Base-by-base conservation (phyloP, 2,113 vertebrate genomes). In the Heterocephalus glaber region DNA sequence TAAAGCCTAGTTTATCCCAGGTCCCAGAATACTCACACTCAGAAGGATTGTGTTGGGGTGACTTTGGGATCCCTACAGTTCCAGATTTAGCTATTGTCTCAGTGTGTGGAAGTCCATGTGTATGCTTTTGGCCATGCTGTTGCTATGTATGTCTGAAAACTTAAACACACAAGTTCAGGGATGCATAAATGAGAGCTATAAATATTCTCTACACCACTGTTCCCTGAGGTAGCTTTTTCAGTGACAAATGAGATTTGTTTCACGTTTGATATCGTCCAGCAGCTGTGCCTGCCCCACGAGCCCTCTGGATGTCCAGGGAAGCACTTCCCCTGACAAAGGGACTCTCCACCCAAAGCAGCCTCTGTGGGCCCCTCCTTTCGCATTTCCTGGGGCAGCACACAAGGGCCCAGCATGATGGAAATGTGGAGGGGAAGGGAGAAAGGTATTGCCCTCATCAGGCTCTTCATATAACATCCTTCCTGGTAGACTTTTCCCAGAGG, bases 141-240 rank as follows among this genome's bases (percentile, higher is more conserved):
- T 86, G 74, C 86, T 95, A 1, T 49, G n/a, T 92, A 56, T 95
- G 49, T 65, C 87, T 77, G 74, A 49, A 49, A 56, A 79, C 77
- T 88, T 63, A 79, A 91, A 92, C 12, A 44, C 26, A 41, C 52
- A 72, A 89, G 65, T 90, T 93, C 87, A 92, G 77, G 77, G 81
- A 52, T 60, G 47, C 54, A 35, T 66, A 35, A 82, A 58, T 1
- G 61, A 96, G 63, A 56, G 76, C 95, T 96, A 97, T 90, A 96
- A 98, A 97, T 98, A 96, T 16, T 90, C 58, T 85, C 84, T 54
- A 76, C 60, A 82, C 81, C 65, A 44, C 66, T 79, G 58, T 96
- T 81, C 33, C 47, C 66, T 5, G 70, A 66, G n/a, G 70, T 83
- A 61, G 80, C 86, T 84, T 89, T 96, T 90, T 88, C 96, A 96